Evolutionary conservation across 2,888 invertebrate species (phyloP), one percentile per base, ranked within the genome.

Genomic region (Calameuta idolon): DNA sequence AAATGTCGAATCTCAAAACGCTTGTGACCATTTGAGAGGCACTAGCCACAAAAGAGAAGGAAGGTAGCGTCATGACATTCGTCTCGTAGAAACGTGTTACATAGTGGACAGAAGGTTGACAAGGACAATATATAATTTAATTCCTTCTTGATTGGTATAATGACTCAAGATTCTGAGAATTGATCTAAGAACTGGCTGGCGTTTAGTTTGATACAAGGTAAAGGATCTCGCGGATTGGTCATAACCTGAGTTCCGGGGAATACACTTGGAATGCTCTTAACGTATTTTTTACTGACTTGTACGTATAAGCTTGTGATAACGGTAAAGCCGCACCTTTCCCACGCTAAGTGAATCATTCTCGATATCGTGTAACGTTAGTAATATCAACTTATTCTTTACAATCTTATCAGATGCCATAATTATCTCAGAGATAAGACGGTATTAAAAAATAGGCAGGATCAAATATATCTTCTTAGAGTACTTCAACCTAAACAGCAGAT

Each of bases 201-300:
- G 23, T 55, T 23, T 15, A 55, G 55, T 23, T 55, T 55, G 23
- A 71, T 71, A 12, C 71, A 31, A 31, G 71, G 12, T 71, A 33
- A 71, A 71, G 30, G 34, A 74, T 34, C 74, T 30, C 34, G n/a
- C n/a, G 33, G 37, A 74, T 30, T 31, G 34, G 74, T 15, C 74
- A 74, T 74, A 74, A 74, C 74, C 74, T 74, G 33, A 74, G 23
- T 71, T 55, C 55, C 55, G 55, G 55, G 23, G 55, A 75, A 34
- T 80, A 80, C n/a, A 76, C 80, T 33, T 84, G 87, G 1, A 85
- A 85, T 11, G 73, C 75, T 89, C 88, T 37, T 89, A 80, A 74
- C 81, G 79, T 33, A n/a, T 71, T 88, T 87, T 9, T 90, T 81
- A 33, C 77, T 76, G 31, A 68, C 75, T 87, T 85, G n/a, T 35